phyloP scores from a whole-genome alignment of 2,888 invertebrate genomes.

The Gari tellinella region DNA sequence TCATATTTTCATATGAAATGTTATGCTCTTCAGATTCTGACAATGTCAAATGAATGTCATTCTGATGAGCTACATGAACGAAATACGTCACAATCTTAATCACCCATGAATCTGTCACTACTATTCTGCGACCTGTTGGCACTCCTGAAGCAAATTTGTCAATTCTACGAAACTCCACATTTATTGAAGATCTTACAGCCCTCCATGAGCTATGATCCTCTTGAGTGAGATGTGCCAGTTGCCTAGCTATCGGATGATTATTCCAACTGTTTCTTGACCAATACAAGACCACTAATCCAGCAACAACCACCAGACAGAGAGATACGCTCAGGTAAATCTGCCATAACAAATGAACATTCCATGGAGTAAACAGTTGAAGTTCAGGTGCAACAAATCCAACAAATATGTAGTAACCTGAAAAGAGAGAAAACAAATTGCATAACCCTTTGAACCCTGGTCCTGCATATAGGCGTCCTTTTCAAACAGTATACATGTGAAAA shows the following conservation, averaged over 20 bases:
- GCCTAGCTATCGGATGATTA: conserved; percentile 91
- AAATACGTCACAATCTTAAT: conserved; percentile 92
- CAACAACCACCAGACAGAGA: conserved; percentile 85
- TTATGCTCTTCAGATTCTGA: conserved; percentile 87
- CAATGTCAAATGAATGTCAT: conserved; percentile 90
- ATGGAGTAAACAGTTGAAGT: conserved; percentile 66
- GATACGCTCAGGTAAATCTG: conserved; percentile 68
- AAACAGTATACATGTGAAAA: too few species aligned
- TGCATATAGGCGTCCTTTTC: too few species aligned
- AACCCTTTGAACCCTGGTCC: too few species aligned
- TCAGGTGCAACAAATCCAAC: conserved; percentile 71
- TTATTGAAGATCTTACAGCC: conserved; percentile 89
- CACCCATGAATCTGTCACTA: conserved; percentile 93
- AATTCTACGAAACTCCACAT: conserved; percentile 89
- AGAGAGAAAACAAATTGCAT: conserved; percentile 11
- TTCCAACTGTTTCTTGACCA: conserved; percentile 90
- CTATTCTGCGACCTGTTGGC: conserved; percentile 78
- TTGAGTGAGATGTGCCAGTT: conserved; percentile 85
- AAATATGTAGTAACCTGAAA: conserved; percentile 80
- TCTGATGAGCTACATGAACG: conserved; percentile 91
- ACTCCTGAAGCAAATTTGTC: conserved; percentile 84
- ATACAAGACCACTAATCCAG: conserved; percentile 86
- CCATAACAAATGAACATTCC: conserved; percentile 64
- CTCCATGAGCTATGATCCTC: conserved; percentile 86
- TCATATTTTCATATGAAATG: conserved; percentile 89